Conservation (phyloP, 2,888 invertebrate species). For the Gibbula magus region DNA sequence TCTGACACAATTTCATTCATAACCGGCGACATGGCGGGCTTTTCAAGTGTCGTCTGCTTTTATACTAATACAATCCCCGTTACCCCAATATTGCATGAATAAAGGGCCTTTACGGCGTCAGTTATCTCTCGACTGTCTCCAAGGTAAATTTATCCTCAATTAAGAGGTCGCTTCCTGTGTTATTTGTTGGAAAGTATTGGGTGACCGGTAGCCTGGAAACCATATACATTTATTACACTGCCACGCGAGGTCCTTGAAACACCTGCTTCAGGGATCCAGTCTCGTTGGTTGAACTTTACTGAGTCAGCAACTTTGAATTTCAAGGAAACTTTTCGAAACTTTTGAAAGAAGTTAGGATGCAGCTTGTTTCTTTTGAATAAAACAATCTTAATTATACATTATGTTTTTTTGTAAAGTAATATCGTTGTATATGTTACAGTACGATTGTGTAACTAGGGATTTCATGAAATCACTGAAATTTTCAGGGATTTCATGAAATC, state of each 20-base stretch:
- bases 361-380: neutral
- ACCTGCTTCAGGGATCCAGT: neutral
- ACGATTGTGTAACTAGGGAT: no score
- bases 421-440: no score
- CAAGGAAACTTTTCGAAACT: neutral
- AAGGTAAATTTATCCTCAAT: neutral
- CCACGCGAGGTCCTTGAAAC: neutral
- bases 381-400: no score
- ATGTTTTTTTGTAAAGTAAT: no score
- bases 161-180: conserved; percentile 7
- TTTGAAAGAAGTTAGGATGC: neutral
- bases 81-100: neutral
- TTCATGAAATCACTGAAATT: no score
- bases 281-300: neutral
- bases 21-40: neutral
- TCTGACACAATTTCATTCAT: neutral
- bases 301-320: neutral
- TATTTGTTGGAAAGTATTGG: neutral
- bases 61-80: neutral
- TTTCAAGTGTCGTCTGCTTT: conserved; percentile 13
- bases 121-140: neutral
- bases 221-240: neutral
- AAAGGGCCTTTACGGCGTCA: neutral
- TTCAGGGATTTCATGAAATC: no score
- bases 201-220: neutral